Conservation (phyloP, 2,797 vertebrate genomes). For the Acanthornis magna region DNA sequence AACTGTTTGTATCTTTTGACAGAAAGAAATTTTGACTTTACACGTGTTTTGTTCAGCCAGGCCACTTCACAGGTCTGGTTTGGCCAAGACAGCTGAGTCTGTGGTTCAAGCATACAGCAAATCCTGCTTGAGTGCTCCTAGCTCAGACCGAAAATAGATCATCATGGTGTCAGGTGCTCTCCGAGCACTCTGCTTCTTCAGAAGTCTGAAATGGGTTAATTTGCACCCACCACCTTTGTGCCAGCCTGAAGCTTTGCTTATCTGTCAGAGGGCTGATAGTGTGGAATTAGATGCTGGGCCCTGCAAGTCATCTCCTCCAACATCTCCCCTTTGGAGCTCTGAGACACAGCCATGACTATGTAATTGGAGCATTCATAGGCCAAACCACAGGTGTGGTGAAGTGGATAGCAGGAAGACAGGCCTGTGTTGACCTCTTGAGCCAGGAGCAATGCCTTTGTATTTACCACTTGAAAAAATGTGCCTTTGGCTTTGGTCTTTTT, state of each 20-base stretch:
- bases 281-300: not conserved
- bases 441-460: rapidly evolving
- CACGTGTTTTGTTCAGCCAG: not conserved
- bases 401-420: not conserved
- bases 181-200: not conserved
- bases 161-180: not conserved
- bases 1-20: not conserved
- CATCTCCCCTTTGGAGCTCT: not conserved
- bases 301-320: not conserved
- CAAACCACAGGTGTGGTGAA: not conserved
- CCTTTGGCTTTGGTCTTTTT: not conserved
- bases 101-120: not conserved
- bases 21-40: not conserved
- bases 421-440: not conserved
- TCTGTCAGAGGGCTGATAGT: not conserved
- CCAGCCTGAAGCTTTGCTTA: not conserved
- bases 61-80: not conserved
- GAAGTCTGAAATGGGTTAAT: not conserved
- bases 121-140: not conserved
- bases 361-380: not conserved
- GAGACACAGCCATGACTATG: not conserved
- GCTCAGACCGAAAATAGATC: not conserved
- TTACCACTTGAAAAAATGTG: not conserved
- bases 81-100: not conserved
- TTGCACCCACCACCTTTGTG: not conserved